phyloP scores from a whole-genome alignment of 2,888 invertebrate genomes.

The Cheilosia scutellata region DNA sequence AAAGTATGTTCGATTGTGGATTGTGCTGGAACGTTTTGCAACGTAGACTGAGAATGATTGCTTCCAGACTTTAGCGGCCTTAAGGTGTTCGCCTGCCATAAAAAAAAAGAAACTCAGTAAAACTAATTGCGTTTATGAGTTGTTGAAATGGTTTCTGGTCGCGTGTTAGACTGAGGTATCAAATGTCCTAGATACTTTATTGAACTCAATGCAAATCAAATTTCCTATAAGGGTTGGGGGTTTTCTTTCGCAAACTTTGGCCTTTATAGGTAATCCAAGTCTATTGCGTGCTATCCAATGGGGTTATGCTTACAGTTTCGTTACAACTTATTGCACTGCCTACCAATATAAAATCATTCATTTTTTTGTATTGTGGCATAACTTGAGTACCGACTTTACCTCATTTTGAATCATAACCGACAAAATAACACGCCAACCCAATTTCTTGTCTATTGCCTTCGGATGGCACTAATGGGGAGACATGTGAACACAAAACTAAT shows the following conservation, averaged over 20 bases:
- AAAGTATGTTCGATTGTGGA: neutral
- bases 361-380: neutral
- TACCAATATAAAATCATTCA: neutral
- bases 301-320: neutral
- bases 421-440: too few relatives aligned
- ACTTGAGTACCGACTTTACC: neutral
- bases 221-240: neutral
- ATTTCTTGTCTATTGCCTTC: too few relatives aligned
- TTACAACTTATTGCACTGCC: neutral
- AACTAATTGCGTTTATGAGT: constrained; percentile 12
- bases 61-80: neutral
- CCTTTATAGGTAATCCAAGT: neutral
- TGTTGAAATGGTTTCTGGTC: constrained; percentile 2
- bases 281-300: neutral
- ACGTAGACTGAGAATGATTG: neutral
- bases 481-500: too few relatives aligned
- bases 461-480: too few relatives aligned
- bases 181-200: constrained; percentile 11
- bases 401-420: too few relatives aligned
- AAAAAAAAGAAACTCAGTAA: neutral
- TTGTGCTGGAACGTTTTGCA: neutral
- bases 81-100: neutral
- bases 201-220: constrained; percentile 30
- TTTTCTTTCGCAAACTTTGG: neutral
- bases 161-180: constrained; percentile 7